Percentiles rank a stretch among this genome's conserved stretches.
Evolutionary conservation across 2,113 vertebrate genomes (phyloP).

Genomic region (Pterocles burchelli): DNA sequence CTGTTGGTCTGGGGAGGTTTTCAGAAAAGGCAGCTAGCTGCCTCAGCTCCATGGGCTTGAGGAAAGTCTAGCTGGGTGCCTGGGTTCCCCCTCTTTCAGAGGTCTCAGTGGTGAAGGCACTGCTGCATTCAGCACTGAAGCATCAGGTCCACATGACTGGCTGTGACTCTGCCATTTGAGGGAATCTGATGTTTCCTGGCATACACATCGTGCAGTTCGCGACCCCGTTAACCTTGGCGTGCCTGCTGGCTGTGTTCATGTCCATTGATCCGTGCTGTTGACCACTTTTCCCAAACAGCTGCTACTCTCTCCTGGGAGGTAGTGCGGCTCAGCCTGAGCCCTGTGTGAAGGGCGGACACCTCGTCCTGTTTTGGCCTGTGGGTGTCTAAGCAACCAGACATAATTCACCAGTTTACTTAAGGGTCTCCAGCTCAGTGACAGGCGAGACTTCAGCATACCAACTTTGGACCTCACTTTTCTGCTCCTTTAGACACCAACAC

Average conservation of each 20-base stretch:
- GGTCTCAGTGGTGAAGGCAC: background rate
- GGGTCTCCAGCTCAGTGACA: background rate
- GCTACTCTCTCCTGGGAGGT: background rate
- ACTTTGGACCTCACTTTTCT: background rate
- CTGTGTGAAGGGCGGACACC: background rate
- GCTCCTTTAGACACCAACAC: background rate
- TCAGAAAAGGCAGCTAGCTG: background rate
- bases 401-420: background rate
- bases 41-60: background rate
- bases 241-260: background rate
- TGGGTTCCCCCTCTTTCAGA: background rate
- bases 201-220: rapidly evolving
- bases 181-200: background rate
- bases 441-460: rapidly evolving
- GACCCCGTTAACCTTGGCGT: rapidly evolving
- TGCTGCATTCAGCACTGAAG: background rate
- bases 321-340: background rate
- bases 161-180: rapidly evolving
- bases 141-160: background rate
- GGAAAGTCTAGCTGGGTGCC: background rate
- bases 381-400: background rate
- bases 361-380: background rate
- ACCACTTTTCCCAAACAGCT: background rate
- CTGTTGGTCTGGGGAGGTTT: background rate
- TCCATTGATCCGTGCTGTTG: rapidly evolving